Evolutionary conservation across 2,113 vertebrate genomes (phyloP).

Genomic region (Martes martes): DNA sequence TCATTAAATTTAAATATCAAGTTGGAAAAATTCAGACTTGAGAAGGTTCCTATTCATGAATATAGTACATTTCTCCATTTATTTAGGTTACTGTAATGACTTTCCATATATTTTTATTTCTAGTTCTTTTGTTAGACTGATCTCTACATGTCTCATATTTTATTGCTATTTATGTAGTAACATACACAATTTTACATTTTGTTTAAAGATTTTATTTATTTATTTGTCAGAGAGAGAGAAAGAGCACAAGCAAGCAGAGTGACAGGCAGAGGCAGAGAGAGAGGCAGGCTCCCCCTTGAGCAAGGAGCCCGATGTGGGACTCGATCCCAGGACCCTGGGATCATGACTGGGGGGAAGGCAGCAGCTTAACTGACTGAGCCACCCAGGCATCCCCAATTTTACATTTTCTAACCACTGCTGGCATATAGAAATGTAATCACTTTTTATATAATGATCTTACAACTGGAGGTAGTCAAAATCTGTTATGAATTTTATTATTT

Average conservation of each 20-base stretch:
- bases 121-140: not conserved
- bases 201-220: too few relatives aligned
- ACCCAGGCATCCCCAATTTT: not conserved
- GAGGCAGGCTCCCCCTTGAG: too few relatives aligned
- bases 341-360: too few relatives aligned
- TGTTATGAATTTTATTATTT: not conserved
- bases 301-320: too few relatives aligned
- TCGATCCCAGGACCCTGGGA: too few relatives aligned
- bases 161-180: not conserved
- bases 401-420: not conserved
- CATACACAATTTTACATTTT: conserved; percentile 11
- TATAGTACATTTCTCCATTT: not conserved
- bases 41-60: not conserved
- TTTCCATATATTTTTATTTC: not conserved
- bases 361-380: too few relatives aligned
- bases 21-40: not conserved
- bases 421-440: not conserved
- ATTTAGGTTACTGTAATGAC: not conserved
- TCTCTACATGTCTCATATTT: not conserved
- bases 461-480: not conserved
- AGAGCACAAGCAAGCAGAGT: too few relatives aligned
- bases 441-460: not conserved
- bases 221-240: too few relatives aligned
- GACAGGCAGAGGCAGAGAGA: too few relatives aligned
- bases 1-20: not conserved